These are phyloP conservation scores for Hydrolagus colliei DNA, from an alignment of 2,797 vertebrate genomes.

Conservation along the genomic window DNA sequence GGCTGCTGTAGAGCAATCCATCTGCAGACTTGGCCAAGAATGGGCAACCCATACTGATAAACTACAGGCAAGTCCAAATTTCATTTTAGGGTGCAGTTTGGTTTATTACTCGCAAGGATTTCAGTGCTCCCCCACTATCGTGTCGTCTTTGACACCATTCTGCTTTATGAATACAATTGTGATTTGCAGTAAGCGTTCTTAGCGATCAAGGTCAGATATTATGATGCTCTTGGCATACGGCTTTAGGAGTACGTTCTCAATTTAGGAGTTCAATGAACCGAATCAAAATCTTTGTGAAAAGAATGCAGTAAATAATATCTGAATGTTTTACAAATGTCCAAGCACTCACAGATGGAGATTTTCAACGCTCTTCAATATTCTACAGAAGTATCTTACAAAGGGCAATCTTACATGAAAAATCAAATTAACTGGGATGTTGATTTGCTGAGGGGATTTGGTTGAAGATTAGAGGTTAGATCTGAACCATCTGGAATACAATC, in stretches of 20 bases:
- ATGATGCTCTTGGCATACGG: neutral
- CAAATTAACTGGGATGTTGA: neutral
- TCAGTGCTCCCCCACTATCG: neutral
- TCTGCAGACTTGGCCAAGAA: neutral
- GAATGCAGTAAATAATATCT: neutral
- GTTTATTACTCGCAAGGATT: neutral
- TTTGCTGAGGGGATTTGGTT: slow-evolving; percentile 17
- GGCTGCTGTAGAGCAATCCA: neutral
- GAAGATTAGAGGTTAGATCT: slow-evolving; percentile 14
- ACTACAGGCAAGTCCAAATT: neutral
- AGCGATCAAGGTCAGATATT: neutral
- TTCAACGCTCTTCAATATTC: neutral
- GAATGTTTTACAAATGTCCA: neutral
- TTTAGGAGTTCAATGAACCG: neutral
- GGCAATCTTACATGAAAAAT: neutral
- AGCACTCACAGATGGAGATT: neutral
- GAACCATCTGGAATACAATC: slow-evolving; percentile 17
- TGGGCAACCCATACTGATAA: neutral
- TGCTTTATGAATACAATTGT: neutral
- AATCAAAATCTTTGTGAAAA: neutral
- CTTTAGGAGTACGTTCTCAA: neutral
- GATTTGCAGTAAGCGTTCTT: neutral
- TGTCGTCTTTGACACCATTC: neutral
- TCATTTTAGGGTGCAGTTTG: neutral
- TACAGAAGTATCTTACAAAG: neutral